A percentile compares a stretch with the other conserved stretches of the same genome.
Conservation (phyloP, 1,140 invertebrate species). For the Neuroterus valhalla region DNA sequence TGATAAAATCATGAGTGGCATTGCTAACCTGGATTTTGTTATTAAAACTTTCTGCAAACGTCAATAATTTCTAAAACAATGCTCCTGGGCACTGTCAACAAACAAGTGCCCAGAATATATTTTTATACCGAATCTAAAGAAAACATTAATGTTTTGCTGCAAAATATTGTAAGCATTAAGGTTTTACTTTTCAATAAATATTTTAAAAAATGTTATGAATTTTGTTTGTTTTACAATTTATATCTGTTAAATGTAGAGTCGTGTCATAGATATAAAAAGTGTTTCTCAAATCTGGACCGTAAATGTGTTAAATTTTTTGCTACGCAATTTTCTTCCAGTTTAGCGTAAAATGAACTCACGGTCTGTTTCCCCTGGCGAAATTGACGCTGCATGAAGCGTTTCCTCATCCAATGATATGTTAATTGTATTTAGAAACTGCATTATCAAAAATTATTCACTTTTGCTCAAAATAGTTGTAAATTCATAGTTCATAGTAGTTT, state of each 20-base stretch:
- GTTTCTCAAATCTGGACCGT: too few relatives aligned
- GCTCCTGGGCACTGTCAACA: too few relatives aligned
- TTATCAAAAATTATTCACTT: background rate
- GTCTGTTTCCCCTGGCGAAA: conserved; percentile 7
- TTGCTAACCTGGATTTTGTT: too few relatives aligned
- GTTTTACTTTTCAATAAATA: background rate
- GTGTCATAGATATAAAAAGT: too few relatives aligned
- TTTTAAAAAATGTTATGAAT: background rate
- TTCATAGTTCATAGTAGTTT: background rate
- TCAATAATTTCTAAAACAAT: too few relatives aligned
- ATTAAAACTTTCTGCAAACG: too few relatives aligned
- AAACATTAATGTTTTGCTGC: too few relatives aligned
- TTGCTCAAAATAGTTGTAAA: background rate
- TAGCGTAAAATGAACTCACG: conserved; percentile 5
- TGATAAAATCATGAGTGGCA: too few relatives aligned
- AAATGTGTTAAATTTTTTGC: background rate
- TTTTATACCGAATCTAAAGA: too few relatives aligned
- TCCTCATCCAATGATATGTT: conserved; percentile 11
- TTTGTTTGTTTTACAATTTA: background rate
- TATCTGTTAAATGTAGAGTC: too few relatives aligned
- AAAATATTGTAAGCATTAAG: background rate
- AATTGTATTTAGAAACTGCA: conserved; percentile 11
- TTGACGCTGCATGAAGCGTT: conserved; percentile 13
- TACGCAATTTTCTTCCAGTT: conserved; percentile 2
- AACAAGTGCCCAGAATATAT: too few relatives aligned